Evolutionary conservation across 2,888 invertebrate genomes (phyloP).

Genomic region (Stratiomys singularior): DNA sequence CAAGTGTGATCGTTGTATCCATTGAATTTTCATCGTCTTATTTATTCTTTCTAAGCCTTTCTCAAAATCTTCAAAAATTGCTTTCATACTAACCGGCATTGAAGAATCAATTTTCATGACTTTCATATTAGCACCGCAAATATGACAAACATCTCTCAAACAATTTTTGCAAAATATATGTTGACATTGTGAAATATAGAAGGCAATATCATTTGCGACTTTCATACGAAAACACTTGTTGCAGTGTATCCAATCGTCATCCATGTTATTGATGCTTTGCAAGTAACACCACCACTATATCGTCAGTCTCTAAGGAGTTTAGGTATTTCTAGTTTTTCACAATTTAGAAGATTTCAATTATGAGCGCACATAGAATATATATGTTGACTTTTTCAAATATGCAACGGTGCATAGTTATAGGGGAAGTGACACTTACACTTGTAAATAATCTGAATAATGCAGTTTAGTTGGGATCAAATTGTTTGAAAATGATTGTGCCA

Average conservation of each 20-base stretch:
- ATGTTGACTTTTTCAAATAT: not conserved
- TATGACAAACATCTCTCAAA: not conserved
- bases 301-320: too few relatives aligned
- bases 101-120: conserved; percentile 29
- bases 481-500: too few relatives aligned
- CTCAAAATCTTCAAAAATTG: conserved; percentile 10
- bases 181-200: conserved; percentile 1
- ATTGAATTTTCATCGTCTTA: conserved; percentile 9
- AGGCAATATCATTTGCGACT: not conserved
- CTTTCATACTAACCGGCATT: not conserved
- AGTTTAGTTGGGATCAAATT: not conserved
- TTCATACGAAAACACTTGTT: conserved; percentile 27
- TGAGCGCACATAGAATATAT: too few relatives aligned
- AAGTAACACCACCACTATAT: too few relatives aligned
- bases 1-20: not conserved
- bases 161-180: conserved; percentile 19
- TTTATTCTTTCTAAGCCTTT: not conserved
- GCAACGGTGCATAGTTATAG: not conserved
- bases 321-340: too few relatives aligned
- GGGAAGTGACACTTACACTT: not conserved
- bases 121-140: conserved; percentile 13
- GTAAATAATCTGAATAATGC: not conserved
- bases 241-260: conserved; percentile 20
- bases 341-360: too few relatives aligned
- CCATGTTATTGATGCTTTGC: too few relatives aligned